Evolutionary conservation across 2,797 vertebrate species (phyloP).

Genomic region (Amblyopsis hoosieri): DNA sequence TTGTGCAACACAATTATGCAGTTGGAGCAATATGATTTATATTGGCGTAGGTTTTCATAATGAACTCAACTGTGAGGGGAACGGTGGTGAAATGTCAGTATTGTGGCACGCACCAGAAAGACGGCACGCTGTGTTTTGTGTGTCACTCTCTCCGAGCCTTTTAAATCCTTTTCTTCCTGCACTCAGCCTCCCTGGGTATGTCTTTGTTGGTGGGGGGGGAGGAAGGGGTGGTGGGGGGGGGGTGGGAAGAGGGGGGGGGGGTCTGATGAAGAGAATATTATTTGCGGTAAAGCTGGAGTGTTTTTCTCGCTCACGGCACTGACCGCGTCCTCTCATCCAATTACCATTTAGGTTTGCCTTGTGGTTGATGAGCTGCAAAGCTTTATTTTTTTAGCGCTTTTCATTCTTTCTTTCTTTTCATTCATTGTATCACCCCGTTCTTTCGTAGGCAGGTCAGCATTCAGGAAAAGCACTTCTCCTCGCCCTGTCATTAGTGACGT

Average conservation of each 20-base stretch:
- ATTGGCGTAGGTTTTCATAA: too few species aligned
- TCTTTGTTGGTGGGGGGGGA: not conserved
- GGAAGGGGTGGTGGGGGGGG: not conserved
- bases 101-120: too few species aligned
- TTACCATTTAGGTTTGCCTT: constrained; percentile 80
- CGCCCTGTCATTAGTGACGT: constrained; percentile 80
- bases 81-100: too few species aligned
- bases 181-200: not conserved
- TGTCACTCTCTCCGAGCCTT: not conserved
- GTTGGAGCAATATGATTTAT: not conserved
- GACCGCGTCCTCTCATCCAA: constrained; percentile 68
- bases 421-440: constrained; percentile 32
- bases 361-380: constrained; percentile 77
- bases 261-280: constrained; percentile 39
- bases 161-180: not conserved
- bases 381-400: constrained; percentile 37
- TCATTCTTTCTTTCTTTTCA: constrained; percentile 34
- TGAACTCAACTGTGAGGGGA: too few species aligned
- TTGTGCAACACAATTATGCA: too few species aligned
- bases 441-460: constrained; percentile 73
- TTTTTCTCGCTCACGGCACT: constrained; percentile 60
- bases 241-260: constrained; percentile 26
- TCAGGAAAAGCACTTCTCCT: constrained; percentile 73
- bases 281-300: constrained; percentile 25
- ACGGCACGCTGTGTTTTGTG: not conserved